Conservation (phyloP, 2,888 invertebrate genomes). For the Catocala fraxini region DNA sequence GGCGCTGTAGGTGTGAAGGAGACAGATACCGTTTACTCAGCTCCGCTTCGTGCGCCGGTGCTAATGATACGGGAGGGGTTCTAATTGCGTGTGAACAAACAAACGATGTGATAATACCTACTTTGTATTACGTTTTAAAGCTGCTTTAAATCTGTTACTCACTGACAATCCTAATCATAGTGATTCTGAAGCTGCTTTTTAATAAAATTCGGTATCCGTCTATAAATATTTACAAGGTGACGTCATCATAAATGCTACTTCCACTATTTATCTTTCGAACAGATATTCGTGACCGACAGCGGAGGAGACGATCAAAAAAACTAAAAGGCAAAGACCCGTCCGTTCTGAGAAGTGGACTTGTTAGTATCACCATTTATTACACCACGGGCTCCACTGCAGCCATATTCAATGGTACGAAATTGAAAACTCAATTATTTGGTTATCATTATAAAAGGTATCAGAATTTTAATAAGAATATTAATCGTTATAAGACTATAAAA, state of each 20-base stretch:
- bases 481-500: conserved; percentile 40
- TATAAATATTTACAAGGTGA: conserved; percentile 54
- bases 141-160: conserved; percentile 33
- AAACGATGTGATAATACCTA: conserved; percentile 80
- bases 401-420: conserved; percentile 60
- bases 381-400: conserved; percentile 68
- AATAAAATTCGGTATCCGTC: conserved; percentile 25
- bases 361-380: conserved; percentile 83
- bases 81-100: conserved; percentile 85
- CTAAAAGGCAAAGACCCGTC: conserved; percentile 61
- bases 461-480: conserved; percentile 40
- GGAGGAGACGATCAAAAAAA: conserved; percentile 60
- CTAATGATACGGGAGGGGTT: conserved; percentile 82
- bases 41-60: conserved; percentile 64
- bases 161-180: conserved; percentile 21
- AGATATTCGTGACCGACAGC: conserved; percentile 76
- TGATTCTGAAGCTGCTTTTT: conserved; percentile 7
- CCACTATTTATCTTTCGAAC: conserved; percentile 78
- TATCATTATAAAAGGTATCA: conserved; percentile 46
- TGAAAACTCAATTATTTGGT: conserved; percentile 65
- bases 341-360: conserved; percentile 79
- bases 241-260: conserved; percentile 65
- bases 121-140: conserved; percentile 52
- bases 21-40: conserved; percentile 56
- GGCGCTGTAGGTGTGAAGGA: conserved; percentile 55